phyloP scores from a whole-genome alignment of 2,888 invertebrate species.

The Phania funesta region DNA sequence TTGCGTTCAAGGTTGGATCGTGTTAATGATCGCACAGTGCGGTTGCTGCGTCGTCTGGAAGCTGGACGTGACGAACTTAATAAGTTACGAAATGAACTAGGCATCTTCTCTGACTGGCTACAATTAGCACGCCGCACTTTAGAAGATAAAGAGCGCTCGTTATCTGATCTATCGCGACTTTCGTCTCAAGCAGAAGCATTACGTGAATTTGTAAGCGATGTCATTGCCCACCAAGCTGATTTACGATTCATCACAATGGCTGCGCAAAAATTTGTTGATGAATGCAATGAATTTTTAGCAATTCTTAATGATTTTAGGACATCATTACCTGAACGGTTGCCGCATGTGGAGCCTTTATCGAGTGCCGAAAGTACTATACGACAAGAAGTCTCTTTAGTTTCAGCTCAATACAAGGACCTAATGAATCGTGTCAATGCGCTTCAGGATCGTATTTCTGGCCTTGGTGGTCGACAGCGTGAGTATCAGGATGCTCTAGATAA shows the following conservation, averaged over 20 bases:
- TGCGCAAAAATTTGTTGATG: constrained; percentile 97
- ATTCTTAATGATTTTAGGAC: constrained; percentile 93
- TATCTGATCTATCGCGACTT: constrained; percentile 88
- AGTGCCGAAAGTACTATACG: constrained; percentile 88
- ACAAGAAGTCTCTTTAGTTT: constrained; percentile 88
- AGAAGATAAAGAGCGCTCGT: constrained; percentile 91
- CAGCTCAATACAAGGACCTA: constrained; percentile 90
- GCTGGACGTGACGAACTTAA: constrained; percentile 93
- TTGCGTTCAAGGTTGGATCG: constrained; percentile 91
- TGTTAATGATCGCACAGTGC: constrained; percentile 89
- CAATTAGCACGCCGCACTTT: constrained; percentile 88
- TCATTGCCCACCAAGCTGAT: constrained; percentile 97
- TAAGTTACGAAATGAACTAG: constrained; percentile 91
- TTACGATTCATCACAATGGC: constrained; percentile 97
- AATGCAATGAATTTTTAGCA: constrained; percentile 93
- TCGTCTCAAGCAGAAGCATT: constrained; percentile 89
- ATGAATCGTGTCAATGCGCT: constrained; percentile 90
- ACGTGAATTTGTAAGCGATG: constrained; percentile 93
- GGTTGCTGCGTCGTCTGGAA: constrained; percentile 87
- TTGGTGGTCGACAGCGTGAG: constrained; percentile 88
- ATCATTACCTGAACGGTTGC: constrained; percentile 89
- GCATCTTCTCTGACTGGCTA: constrained; percentile 91
- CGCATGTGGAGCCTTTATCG: constrained; percentile 87
- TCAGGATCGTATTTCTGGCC: constrained; percentile 89
- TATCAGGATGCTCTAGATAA: constrained; percentile 92